These are phyloP conservation scores for Cataglyphis hispanica DNA, from an alignment of 1,140 invertebrate genomes.

Conservation along the genomic window DNA sequence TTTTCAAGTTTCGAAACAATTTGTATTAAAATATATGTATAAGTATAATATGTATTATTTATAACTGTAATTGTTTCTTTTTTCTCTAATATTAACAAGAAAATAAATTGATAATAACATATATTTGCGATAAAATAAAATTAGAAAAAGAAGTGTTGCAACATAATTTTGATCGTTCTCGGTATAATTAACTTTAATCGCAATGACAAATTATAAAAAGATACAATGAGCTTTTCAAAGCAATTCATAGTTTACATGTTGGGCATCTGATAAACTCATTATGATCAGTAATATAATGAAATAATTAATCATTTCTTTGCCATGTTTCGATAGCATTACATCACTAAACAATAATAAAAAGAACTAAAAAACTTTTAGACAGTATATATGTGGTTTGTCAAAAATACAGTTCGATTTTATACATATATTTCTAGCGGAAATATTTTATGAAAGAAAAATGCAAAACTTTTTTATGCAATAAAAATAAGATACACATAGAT, in stretches of 20 bases:
- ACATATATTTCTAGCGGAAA: no score
- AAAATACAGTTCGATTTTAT: no score
- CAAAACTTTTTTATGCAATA: no score
- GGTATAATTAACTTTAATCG: slow-evolving; percentile 2
- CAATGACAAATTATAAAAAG: not conserved
- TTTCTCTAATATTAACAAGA: not conserved
- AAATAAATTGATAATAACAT: not conserved
- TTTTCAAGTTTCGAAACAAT: not conserved
- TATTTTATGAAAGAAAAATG: no score
- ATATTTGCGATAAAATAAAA: not conserved
- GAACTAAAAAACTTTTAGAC: not conserved
- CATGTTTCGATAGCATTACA: not conserved
- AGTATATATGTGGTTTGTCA: no score
- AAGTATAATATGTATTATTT: not conserved
- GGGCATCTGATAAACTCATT: not conserved
- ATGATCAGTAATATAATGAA: not conserved
- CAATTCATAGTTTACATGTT: not conserved
- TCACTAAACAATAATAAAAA: not conserved
- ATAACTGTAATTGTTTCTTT: not conserved
- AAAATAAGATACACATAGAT: no score
- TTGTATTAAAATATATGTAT: not conserved
- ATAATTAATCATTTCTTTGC: not conserved
- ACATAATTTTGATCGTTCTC: not conserved
- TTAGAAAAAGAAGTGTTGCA: not conserved
- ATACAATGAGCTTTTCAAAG: no score